Conservation (phyloP, 1,140 invertebrate genomes). For the Ctenoplectra terminalis region DNA sequence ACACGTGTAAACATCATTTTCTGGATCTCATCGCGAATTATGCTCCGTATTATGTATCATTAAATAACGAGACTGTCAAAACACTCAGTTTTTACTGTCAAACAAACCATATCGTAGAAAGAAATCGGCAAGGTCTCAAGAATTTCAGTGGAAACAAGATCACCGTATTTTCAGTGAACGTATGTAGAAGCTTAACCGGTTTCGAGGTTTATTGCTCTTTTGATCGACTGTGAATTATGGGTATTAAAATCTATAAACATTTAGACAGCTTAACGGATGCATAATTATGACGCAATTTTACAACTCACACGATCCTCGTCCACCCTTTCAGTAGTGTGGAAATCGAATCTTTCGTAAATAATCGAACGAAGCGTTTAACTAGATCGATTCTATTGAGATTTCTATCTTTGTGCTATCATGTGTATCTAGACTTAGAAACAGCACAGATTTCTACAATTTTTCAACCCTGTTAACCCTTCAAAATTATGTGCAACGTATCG, state of each 20-base stretch:
- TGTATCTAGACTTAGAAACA: background rate
- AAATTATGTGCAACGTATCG: no score
- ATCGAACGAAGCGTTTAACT: background rate
- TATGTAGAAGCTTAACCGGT: background rate
- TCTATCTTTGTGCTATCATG: background rate
- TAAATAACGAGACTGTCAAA: background rate
- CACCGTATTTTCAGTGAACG: background rate
- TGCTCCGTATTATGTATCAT: background rate
- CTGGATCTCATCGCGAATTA: no score
- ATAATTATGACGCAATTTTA: background rate
- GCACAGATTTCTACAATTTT: no score
- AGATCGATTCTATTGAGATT: background rate
- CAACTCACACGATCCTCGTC: no score
- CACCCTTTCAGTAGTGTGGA: background rate
- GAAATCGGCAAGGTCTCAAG: background rate
- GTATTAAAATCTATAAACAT: conserved; percentile 12
- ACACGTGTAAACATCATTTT: background rate
- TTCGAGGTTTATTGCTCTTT: conserved; percentile 14
- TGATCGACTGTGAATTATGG: background rate
- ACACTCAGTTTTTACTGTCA: background rate
- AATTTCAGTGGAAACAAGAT: background rate
- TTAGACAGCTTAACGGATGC: background rate
- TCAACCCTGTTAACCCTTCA: no score
- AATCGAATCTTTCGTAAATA: conserved; percentile 7
- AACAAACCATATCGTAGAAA: background rate